These are phyloP conservation scores for Acleris literana DNA, from an alignment of 2,888 invertebrate species.

Conservation along the genomic window DNA sequence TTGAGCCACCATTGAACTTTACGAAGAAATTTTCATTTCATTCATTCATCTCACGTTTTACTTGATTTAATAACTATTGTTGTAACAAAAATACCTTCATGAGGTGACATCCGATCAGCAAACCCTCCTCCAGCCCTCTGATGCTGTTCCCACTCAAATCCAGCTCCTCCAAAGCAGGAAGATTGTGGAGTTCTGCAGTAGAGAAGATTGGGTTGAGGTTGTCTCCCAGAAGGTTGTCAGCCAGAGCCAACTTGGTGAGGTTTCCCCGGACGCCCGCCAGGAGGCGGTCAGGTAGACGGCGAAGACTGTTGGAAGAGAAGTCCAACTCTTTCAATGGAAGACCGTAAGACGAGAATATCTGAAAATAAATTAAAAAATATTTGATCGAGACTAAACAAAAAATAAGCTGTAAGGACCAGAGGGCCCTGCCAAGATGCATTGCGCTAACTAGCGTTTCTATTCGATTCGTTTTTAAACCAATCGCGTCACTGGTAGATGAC, in stretches of 20 bases:
- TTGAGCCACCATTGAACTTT: no score
- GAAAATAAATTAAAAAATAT: conserved; percentile 48
- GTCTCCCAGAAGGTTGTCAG: conserved; percentile 94
- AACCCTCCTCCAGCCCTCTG: conserved; percentile 92
- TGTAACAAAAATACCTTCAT: conserved; percentile 79
- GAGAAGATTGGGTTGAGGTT: conserved; percentile 95
- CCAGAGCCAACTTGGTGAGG: conserved; percentile 87
- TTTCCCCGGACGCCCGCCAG: conserved; percentile 86
- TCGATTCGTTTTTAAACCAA: no score
- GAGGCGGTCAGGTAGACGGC: conserved; percentile 90
- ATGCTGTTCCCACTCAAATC: conserved; percentile 93
- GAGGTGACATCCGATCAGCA: conserved; percentile 91
- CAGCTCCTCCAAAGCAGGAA: conserved; percentile 88
- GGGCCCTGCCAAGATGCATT: no score
- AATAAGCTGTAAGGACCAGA: no score
- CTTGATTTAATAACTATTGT: no score
- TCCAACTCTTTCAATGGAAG: conserved; percentile 90
- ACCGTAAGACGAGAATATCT: conserved; percentile 88
- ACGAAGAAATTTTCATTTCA: no score
- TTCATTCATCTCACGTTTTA: no score
- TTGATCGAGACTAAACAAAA: not conserved
- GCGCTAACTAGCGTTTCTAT: no score
- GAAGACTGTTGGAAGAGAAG: conserved; percentile 91
- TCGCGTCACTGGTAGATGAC: no score
- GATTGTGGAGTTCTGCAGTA: conserved; percentile 91